Conservation (phyloP, 2,888 invertebrate species). For the Campopleginae sp. region DNA sequence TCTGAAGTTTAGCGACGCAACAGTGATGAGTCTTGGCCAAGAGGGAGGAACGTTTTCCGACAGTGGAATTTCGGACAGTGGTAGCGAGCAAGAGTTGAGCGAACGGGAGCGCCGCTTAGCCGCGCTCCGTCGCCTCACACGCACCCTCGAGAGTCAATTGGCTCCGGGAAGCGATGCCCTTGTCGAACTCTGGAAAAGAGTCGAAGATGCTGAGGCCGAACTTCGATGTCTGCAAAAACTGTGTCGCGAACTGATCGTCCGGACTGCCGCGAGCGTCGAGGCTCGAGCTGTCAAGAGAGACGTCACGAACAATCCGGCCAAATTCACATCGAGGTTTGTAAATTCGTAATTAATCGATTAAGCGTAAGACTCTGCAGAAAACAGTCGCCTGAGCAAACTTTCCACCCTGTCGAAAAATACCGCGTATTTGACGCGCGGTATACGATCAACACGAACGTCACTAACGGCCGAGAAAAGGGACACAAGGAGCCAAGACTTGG, state of each 20-base stretch:
- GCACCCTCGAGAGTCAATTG: conserved; percentile 88
- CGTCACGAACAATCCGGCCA: conserved; percentile 59
- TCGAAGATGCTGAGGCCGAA: conserved; percentile 90
- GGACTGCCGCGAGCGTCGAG: conserved; percentile 85
- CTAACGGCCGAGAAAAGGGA: conserved; percentile 19
- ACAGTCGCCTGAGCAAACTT: conserved; percentile 17
- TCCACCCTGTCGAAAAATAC: conserved; percentile 36
- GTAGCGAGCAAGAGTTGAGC: conserved; percentile 88
- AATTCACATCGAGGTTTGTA: conserved; percentile 66
- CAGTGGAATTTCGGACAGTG: conserved; percentile 92
- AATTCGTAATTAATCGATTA: no score
- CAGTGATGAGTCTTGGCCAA: conserved; percentile 77
- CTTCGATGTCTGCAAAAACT: conserved; percentile 89
- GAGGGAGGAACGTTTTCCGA: conserved; percentile 90
- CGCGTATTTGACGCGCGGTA: conserved; percentile 25
- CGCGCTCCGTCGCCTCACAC: conserved; percentile 88
- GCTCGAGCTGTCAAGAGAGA: conserved; percentile 73
- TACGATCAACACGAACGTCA: conserved; percentile 8
- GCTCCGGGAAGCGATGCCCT: conserved; percentile 89
- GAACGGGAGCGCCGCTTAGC: conserved; percentile 89
- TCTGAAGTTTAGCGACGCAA: conserved; percentile 75
- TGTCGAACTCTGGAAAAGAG: conserved; percentile 88
- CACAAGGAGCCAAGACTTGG: conserved; percentile 67
- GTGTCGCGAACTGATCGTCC: conserved; percentile 88
- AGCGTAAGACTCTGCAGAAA: no score